Evolutionary conservation across 2,113 vertebrate genomes (phyloP).

Genomic region (Gila orcuttii): DNA sequence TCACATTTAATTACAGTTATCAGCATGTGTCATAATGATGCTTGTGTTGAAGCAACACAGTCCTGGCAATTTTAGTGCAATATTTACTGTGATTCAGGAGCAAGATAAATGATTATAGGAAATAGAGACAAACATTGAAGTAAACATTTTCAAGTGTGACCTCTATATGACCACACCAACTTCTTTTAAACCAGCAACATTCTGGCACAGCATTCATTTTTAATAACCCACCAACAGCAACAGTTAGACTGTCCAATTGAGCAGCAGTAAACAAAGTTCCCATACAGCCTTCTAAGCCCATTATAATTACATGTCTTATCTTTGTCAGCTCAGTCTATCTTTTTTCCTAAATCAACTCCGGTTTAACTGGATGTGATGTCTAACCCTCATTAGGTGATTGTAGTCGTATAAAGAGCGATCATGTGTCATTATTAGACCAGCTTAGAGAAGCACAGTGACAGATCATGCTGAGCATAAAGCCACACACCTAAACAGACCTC

Average conservation of each 20-base stretch:
- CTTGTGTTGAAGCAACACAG: neutral
- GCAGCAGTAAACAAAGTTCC: slow-evolving; percentile 6
- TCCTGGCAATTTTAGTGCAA: neutral
- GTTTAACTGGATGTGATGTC: slow-evolving; percentile 18
- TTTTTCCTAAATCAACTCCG: neutral
- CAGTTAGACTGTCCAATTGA: neutral
- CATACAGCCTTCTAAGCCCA: neutral
- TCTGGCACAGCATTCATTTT: neutral
- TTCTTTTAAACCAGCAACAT: neutral
- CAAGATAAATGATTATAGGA: neutral
- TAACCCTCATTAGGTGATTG: slow-evolving; percentile 44
- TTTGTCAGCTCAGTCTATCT: slow-evolving; percentile 8
- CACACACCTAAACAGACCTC: slow-evolving; percentile 10
- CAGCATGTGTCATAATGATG: neutral
- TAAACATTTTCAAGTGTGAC: neutral
- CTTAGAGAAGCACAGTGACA: slow-evolving; percentile 41
- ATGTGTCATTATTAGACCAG: slow-evolving; percentile 55
- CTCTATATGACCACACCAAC: neutral
- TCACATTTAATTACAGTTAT: neutral
- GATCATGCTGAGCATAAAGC: slow-evolving; percentile 33
- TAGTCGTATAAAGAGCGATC: slow-evolving; percentile 38
- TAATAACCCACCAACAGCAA: neutral
- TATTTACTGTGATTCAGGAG: neutral
- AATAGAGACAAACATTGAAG: neutral
- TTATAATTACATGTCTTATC: slow-evolving; percentile 19